Evolutionary conservation across 1,140 invertebrate species (phyloP).

Genomic region (Grapholita molesta): DNA sequence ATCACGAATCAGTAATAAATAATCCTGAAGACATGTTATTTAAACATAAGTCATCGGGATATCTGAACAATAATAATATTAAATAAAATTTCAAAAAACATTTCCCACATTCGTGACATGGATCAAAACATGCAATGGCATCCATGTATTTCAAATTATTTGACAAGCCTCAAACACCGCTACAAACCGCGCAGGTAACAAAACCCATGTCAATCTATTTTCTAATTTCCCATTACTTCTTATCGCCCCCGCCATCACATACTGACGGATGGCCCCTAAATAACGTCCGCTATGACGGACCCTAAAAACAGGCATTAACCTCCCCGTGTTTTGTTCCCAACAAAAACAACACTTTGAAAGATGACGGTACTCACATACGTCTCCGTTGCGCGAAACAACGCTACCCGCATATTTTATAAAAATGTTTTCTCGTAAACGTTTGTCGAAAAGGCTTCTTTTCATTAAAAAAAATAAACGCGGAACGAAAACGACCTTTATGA

Average conservation of each 20-base stretch:
- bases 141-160: too few species aligned
- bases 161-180: neutral
- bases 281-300: neutral
- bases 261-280: neutral
- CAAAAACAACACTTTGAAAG: slow-evolving; percentile 7
- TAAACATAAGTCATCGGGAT: too few species aligned
- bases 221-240: neutral
- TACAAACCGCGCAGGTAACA: neutral
- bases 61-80: too few species aligned
- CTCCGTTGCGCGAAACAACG: neutral
- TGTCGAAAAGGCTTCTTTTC: slow-evolving; percentile 14
- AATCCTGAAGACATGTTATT: too few species aligned
- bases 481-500: slow-evolving; percentile 8
- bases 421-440: slow-evolving; percentile 16
- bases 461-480: slow-evolving; percentile 11
- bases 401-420: slow-evolving; percentile 17
- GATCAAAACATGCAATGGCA: too few species aligned
- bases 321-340: neutral
- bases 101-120: too few species aligned
- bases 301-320: slow-evolving; percentile 6
- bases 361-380: slow-evolving; percentile 9
- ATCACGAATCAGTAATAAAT: too few species aligned
- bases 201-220: neutral
- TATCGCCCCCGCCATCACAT: neutral
- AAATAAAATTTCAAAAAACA: too few species aligned